Evolutionary conservation across 2,113 vertebrate genomes (phyloP), one percentile per base, ranked within the genome.

Genomic region (Ascaphus truei): DNA sequence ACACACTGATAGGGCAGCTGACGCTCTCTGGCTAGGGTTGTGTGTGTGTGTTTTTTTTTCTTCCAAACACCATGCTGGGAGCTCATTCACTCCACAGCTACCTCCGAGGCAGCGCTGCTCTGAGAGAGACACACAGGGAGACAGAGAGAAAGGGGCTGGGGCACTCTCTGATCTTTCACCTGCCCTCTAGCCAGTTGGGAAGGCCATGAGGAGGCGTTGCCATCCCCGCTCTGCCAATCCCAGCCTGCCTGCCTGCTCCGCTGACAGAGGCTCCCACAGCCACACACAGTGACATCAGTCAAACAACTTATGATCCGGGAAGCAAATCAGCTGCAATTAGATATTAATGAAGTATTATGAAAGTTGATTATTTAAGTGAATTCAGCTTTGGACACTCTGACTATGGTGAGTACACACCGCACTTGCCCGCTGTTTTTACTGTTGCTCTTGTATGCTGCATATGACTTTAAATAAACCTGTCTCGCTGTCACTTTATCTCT

Each of bases 321-420:
- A 84, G 88, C 83, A 80, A 60, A 80, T 84, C 85, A 82, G 86
- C 77, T 74, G 82, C 85, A 85, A 88, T 87, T 86, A 85, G 84
- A 85, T 80, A 82, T 84, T 86, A 85, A 88, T 88, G 87, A 88
- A 89, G 88, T 98, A 98, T 95, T 95, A 98, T 98, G 94, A 98
- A 98, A 98, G 95, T 96, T 95, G 95, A 94, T 94, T 98, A 94
- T 91, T 93, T 96, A 90, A 93, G 93, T 93, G 93, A 94, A 95
- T 96, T 93, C 93, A 94, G 94, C 93, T 94, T 95, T 92, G 93
- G 95, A 91, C 94, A 94, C 92, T 93, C 94, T 95, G 95, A 96
- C 95, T 94, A 98, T 96, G 95, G 94, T 98, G 87, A 98, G 94
- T 93, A 73, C 79, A 23, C 79, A 23, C 30, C 41, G 41, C 63